Evolutionary conservation across 2,113 vertebrate genomes (phyloP), one percentile per base, ranked within the genome.

Genomic region (Paramisgurnus dabryanus): DNA sequence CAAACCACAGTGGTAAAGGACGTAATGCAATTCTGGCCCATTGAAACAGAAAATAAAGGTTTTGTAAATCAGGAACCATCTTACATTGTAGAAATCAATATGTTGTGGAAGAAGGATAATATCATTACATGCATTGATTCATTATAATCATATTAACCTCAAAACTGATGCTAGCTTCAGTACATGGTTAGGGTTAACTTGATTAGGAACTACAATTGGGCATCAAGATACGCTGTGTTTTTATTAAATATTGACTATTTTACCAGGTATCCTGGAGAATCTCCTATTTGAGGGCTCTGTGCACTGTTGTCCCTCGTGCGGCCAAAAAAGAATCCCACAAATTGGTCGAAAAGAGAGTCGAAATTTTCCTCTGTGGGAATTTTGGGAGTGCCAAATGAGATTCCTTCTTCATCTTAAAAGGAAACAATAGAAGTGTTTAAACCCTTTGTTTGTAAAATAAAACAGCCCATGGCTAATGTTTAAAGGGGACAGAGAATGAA

Each of bases 311-410:
- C 84, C 7, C 22, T 40, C 47, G 80, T 67, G 13, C 66, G 7
- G 72, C 84, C 87, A 34, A 92, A 93, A 39, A 86, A 0, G 76
- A 91, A 89, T 69, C 85, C 88, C 76, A 81, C 81, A 80, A 93
- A 95, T 7, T 80, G 67, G 40, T 87, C 10, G 76, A 95, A 92
- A 66, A 98, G 88, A 0, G 55, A 82, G 76, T 96, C 93, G 85
- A 98, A 98, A 87, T 92, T 96, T 55, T 83, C 84, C 41, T 91
- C 77, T 12, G 94, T 93, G 70, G 96, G 95, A n/a, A 95, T 90
- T 87, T 93, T 89, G 0, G 96, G 94, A 15, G 92, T 79, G 58
- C 87, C 85, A 79, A 95, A 95, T 58, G 91, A 93, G 7, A 96
- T 82, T 4, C 93, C 95, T 79, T 93, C 85, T 78, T 93, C 77